Conservation (phyloP, 2,888 invertebrate species). For the Nebria salina region DNA sequence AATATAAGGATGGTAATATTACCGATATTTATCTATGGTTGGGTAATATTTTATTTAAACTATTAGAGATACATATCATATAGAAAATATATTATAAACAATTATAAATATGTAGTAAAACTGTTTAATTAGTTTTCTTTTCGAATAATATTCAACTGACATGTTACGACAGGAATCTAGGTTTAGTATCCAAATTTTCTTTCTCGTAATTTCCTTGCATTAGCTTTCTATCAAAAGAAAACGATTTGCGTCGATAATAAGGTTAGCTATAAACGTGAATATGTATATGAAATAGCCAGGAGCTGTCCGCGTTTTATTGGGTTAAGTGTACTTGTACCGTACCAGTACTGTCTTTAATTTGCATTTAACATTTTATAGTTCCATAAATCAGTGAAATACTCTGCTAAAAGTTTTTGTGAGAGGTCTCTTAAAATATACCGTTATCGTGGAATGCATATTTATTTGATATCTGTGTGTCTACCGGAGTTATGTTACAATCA, state of each 20-base stretch:
- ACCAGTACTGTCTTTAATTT: conserved; percentile 1
- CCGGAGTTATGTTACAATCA: too few species aligned
- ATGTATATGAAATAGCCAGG: neutral
- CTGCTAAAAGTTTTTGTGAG: neutral
- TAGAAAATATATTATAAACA: too few species aligned
- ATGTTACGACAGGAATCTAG: neutral
- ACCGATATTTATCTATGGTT: too few species aligned
- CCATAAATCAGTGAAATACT: neutral
- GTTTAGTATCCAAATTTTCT: neutral
- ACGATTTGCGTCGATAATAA: neutral
- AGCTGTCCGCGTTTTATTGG: neutral
- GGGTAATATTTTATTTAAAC: too few species aligned
- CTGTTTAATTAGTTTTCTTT: neutral
- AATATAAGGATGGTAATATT: too few species aligned
- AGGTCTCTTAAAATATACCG: neutral
- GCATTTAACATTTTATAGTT: neutral
- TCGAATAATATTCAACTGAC: neutral
- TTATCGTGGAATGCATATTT: neutral
- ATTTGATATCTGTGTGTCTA: too few species aligned
- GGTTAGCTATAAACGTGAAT: neutral
- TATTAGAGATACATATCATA: too few species aligned
- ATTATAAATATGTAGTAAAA: neutral
- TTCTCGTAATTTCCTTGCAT: neutral
- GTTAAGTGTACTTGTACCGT: conserved; percentile 1
- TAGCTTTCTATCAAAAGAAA: neutral